Evolutionary conservation across 2,797 vertebrate genomes (phyloP), one percentile per base, ranked within the genome.

Genomic region (Phrynocephalus guinanensis): DNA sequence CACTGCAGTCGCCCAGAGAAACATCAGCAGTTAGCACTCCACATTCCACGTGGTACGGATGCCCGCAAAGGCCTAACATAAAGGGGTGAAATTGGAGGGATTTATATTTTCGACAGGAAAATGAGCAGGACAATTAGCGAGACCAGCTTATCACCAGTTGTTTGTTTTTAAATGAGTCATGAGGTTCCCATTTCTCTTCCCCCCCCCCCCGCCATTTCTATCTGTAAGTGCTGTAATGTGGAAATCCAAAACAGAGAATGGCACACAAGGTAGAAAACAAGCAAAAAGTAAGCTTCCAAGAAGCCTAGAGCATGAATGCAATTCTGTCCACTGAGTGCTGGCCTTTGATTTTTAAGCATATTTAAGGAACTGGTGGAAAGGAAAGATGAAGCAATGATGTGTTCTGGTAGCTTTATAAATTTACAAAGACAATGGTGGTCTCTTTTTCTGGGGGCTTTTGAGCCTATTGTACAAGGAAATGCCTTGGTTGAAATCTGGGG

Each of bases 261-360:
- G 63, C 24, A 52, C 30, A 44, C 44, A 8, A 56, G 9, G 52
- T 56, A 56, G 52, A 56, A 56, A 56, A 56, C 52, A 56, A 56
- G 52, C 52, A 56, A 13, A 28, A 92, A 90, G 85, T 90, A 91
- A 8, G 60, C 73, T 90, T 20, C 63, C 88, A 85, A 91, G 85
- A 89, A 79, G 79, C 60, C 16, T 63, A 76, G 86, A 85, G 76
- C 86, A 3, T 33, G 89, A 82, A 87, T 87, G 82, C 56, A 89
- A 70, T 91, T 84, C 26, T 68, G 11, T 48, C 18, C 20, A 66
- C 15, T 24, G 26, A 13, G 15, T 70, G 66, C 1, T 24, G 33
- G 10, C 52, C 44, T 85, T 70, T 77, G 38, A 5, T 33, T 56
- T 66, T 79, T 66, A 60, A 33, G 82, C 73, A 13, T 73, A 56